phyloP scores from a whole-genome alignment of 2,113 vertebrate genomes.

The Labeo rohita region DNA sequence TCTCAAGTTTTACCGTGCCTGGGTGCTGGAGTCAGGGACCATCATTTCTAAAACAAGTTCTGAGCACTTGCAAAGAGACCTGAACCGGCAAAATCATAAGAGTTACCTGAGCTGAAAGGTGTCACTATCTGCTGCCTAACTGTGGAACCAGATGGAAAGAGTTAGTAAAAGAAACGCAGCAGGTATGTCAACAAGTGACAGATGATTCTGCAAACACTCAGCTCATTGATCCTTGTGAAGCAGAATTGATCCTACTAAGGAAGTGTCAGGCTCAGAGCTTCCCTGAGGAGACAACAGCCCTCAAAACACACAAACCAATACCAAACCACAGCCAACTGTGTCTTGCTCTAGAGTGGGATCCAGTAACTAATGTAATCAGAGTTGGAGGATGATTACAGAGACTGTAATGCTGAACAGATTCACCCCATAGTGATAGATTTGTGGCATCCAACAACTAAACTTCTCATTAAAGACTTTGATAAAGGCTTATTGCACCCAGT shows the following conservation, averaged over 20 bases:
- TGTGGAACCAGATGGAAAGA: not conserved
- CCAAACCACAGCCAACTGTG: not conserved
- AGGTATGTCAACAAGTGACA: not conserved
- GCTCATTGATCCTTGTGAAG: not conserved
- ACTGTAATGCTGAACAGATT: not conserved
- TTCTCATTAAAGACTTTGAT: no score
- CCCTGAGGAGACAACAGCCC: no score
- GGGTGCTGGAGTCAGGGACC: not conserved
- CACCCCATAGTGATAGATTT: not conserved
- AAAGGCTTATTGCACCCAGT: no score
- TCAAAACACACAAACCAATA: no score
- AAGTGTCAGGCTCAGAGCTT: no score
- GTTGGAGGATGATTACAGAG: not conserved
- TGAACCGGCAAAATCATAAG: not conserved
- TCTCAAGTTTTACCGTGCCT: not conserved
- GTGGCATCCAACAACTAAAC: no score
- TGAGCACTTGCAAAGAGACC: not conserved
- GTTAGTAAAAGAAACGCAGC: not conserved
- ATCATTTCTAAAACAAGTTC: not conserved
- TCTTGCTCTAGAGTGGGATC: not conserved
- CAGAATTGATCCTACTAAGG: no score
- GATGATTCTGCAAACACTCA: not conserved
- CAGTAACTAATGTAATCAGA: not conserved
- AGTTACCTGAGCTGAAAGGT: not conserved
- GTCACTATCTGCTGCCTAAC: not conserved